Evolutionary conservation across 2,113 vertebrate species (phyloP), one percentile per base, ranked within the genome.

Genomic region (Redunca redunca): DNA sequence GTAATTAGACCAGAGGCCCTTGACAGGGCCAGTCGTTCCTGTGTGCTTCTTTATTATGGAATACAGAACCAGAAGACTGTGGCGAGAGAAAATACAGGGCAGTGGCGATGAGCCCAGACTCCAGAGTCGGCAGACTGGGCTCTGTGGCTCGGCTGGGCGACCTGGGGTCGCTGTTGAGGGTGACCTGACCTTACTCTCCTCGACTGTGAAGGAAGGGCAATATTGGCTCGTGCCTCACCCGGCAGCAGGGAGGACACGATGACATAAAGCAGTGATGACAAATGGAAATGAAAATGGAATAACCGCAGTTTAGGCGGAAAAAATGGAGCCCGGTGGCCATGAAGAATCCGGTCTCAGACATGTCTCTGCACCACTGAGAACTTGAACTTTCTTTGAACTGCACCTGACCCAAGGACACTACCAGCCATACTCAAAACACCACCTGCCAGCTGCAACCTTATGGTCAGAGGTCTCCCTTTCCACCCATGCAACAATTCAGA

Each of bases 131-230:
- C 43, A 36, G 97, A 67, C 30, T 58, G 48, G 48, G 40, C 36
- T 83, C 48, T 28, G 55, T 74, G 26, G 48, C 13, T 25, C 1
- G 7, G 74, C 48, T 67, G 48, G 78, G 80, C 36, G 28, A 36
- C 28, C 53, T 19, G 16, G 48, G 23, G 0, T 33, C 8, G 2
- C 9, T 2, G 5, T 33, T 0, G 15, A 81, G n/a, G 81, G 28
- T 19, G 16, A 28, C 0, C 1, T 25, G 36, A 28, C 33, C 43
- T 87, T 21, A 13, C 50, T 52, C 14, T 71, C 74, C 30, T 82
- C 40, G 14, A n/a, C 67, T 60, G 25, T 48, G 23, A 71, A 85
- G 55, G 28, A 30, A 83, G 43, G 81, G 6, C 25, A 67, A 33
- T 26, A 9, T 6, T 46, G 16, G 40, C 10, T 57, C 50, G 21